Conservation (phyloP, 2,113 vertebrate genomes). For the Apistogramma diplotaenia region DNA sequence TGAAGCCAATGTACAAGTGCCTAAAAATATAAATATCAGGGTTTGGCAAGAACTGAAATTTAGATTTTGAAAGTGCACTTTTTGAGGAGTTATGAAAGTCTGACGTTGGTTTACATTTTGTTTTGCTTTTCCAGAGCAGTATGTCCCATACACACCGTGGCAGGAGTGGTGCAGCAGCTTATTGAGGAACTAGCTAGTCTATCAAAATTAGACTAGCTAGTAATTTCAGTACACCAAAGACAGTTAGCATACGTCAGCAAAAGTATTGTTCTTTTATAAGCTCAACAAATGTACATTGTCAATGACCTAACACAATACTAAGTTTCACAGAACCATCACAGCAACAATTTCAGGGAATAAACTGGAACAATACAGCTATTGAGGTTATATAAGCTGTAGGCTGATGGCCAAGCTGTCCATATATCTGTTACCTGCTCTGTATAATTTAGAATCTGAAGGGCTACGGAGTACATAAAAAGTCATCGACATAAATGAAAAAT, state of each 20-base stretch:
- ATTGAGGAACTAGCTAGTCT: slow-evolving; percentile 22
- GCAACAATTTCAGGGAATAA: slow-evolving; percentile 46
- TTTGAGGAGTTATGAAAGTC: background rate
- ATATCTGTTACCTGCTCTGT: slow-evolving; percentile 52
- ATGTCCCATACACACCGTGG: background rate
- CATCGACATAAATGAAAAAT: background rate
- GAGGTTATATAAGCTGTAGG: slow-evolving; percentile 41
- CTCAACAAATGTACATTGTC: slow-evolving; percentile 33
- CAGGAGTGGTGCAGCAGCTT: slow-evolving; percentile 13
- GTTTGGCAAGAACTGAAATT: background rate
- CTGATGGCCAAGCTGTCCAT: slow-evolving; percentile 35
- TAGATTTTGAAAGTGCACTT: background rate
- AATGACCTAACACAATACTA: slow-evolving; percentile 44
- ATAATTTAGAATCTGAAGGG: slow-evolving; percentile 20
- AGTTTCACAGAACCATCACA: slow-evolving; percentile 27
- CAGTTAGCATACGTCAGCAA: slow-evolving; percentile 42
- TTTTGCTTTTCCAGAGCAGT: slow-evolving; percentile 28
- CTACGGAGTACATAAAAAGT: background rate
- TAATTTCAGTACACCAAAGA: slow-evolving; percentile 14
- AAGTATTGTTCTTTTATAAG: slow-evolving; percentile 45
- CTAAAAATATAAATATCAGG: background rate
- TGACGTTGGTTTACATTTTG: background rate
- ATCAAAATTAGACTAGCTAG: slow-evolving; percentile 35
- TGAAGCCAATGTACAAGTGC: no score
- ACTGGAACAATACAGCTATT: slow-evolving; percentile 49